Conservation (phyloP, 2,797 vertebrate genomes). For the Acipenser transmontanus region DNA sequence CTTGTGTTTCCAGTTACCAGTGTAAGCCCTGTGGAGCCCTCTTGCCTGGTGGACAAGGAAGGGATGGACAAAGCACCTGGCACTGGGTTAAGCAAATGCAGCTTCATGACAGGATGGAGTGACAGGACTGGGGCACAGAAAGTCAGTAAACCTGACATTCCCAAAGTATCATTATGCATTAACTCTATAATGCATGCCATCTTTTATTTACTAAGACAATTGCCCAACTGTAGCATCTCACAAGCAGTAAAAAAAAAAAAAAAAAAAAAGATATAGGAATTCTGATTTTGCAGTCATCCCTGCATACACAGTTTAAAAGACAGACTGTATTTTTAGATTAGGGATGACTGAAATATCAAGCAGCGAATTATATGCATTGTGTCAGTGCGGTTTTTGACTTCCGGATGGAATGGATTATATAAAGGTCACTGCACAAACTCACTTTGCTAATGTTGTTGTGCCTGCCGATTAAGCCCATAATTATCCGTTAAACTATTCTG, state of each 20-base stretch:
- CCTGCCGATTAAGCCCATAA: constrained; percentile 16
- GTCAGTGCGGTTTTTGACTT: constrained; percentile 44
- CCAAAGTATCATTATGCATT: constrained; percentile 33
- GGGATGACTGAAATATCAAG: constrained; percentile 6
- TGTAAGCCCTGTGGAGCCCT: constrained; percentile 29
- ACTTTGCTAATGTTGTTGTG: constrained; percentile 26
- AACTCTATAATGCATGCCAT: not conserved
- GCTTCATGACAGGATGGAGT: constrained; percentile 33
- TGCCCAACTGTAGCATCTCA: no score
- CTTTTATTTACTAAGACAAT: no score
- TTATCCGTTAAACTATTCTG: constrained; percentile 11
- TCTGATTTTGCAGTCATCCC: no score
- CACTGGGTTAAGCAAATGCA: constrained; percentile 25
- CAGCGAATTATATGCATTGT: constrained; percentile 7
- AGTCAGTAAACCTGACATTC: constrained; percentile 47
- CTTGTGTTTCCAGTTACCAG: constrained; percentile 56
- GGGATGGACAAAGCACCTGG: constrained; percentile 28
- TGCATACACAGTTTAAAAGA: not conserved
- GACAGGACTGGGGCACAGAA: constrained; percentile 33
- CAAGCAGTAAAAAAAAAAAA: no score
- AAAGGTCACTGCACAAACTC: constrained; percentile 46
- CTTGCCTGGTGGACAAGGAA: constrained; percentile 3
- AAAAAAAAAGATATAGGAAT: no score
- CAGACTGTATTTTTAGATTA: constrained; percentile 1
- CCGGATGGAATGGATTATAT: constrained; percentile 48